Percentiles rank a stretch among this genome's conserved stretches.
Evolutionary conservation across 2,888 invertebrate genomes (phyloP).

Genomic region (Nephrotoma flavescens): DNA sequence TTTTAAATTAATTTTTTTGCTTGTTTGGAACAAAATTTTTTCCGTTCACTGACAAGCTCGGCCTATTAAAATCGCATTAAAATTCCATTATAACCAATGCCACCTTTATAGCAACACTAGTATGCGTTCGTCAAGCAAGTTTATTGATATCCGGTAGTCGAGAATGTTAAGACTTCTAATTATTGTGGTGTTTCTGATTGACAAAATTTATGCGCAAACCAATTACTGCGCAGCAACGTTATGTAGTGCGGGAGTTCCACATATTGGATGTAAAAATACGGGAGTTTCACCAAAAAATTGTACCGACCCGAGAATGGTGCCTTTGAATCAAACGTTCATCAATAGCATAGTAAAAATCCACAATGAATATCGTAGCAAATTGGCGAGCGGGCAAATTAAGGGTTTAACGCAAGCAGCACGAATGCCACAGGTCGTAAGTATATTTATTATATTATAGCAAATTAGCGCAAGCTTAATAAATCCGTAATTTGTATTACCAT

Average conservation of each 20-base stretch:
- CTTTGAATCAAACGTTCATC: neutral
- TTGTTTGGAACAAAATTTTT: no score
- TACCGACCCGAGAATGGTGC: neutral
- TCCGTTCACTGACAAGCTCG: no score
- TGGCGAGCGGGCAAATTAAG: neutral
- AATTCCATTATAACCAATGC: no score
- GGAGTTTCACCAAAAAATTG: neutral
- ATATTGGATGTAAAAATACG: neutral
- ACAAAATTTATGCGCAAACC: neutral
- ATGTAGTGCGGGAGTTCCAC: neutral
- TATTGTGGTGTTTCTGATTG: neutral
- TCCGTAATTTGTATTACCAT: neutral
- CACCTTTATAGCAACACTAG: no score
- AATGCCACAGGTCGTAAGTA: neutral
- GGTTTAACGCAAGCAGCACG: neutral
- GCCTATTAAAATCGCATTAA: no score
- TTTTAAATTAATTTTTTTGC: no score
- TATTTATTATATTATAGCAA: neutral
- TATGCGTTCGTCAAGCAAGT: no score
- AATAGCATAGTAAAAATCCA: neutral
- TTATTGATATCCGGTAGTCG: no score
- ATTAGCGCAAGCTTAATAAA: neutral
- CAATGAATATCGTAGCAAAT: neutral
- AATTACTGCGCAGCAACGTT: neutral
- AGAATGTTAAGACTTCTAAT: neutral